Evolutionary conservation across 1,140 invertebrate species (phyloP).

Genomic region (Notospermus geniculatus): DNA sequence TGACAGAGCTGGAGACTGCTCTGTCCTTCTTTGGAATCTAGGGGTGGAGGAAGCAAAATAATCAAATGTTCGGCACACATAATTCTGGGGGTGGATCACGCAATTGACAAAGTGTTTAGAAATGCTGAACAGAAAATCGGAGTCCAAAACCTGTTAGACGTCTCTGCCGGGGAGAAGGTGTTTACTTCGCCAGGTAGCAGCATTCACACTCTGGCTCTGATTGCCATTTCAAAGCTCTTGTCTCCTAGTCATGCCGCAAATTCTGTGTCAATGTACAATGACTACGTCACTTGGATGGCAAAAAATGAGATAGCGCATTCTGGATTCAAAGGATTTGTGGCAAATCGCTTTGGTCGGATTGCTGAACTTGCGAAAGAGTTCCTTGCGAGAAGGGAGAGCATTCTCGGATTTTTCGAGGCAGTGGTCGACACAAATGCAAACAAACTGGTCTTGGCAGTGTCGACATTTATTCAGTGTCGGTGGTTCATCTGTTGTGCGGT

Average conservation of each 20-base stretch:
- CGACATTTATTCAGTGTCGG: neutral
- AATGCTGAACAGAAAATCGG: no score
- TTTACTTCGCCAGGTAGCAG: no score
- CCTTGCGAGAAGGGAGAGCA: neutral
- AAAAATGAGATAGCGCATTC: neutral
- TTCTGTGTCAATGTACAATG: neutral
- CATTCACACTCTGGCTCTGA: no score
- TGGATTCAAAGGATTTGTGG: constrained; percentile 2
- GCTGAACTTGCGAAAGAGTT: neutral
- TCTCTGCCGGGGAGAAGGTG: no score
- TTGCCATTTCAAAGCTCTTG: neutral
- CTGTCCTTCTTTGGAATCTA: no score
- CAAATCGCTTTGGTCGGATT: neutral
- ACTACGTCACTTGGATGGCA: neutral
- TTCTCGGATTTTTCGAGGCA: neutral
- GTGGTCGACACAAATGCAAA: neutral
- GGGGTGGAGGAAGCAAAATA: no score
- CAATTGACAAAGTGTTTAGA: no score
- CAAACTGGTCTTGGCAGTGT: neutral
- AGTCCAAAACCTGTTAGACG: no score
- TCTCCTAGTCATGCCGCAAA: neutral
- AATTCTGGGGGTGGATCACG: no score
- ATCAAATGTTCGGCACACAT: no score
- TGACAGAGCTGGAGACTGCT: no score
- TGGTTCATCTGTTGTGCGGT: constrained; percentile 1